Evolutionary conservation across 2,888 invertebrate genomes (phyloP).

Genomic region (Hemicrepidius hirtus): DNA sequence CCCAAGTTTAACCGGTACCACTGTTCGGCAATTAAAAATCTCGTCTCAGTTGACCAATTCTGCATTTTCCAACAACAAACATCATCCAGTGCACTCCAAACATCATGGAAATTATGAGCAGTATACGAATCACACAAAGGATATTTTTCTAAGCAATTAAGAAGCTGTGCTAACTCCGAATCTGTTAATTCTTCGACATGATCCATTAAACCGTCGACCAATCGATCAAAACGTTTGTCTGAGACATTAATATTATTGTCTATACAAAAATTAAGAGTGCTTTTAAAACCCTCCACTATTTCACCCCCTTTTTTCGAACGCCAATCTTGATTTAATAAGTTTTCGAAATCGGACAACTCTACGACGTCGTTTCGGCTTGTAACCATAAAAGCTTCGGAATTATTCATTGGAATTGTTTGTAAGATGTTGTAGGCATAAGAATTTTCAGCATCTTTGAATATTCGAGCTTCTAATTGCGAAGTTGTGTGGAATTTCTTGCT

Average conservation of each 20-base stretch:
- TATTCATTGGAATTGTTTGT: conserved; percentile 35
- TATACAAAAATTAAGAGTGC: conserved; percentile 61
- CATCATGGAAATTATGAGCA: conserved; percentile 77
- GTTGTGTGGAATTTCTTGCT: not conserved
- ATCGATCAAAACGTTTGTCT: conserved; percentile 66
- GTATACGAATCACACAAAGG: conserved; percentile 74
- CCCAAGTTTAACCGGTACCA: conserved; percentile 77
- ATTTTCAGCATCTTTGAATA: conserved; percentile 59
- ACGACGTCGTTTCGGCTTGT: conserved; percentile 22
- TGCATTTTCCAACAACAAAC: conserved; percentile 74
- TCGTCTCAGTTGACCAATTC: conserved; percentile 74
- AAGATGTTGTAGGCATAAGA: conserved; percentile 56
- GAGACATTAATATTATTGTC: conserved; percentile 63
- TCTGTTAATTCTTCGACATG: conserved; percentile 75
- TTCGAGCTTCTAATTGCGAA: not conserved
- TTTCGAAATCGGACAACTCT: conserved; percentile 56
- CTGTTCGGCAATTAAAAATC: conserved; percentile 77
- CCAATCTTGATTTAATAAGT: conserved; percentile 61
- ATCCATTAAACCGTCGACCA: conserved; percentile 71
- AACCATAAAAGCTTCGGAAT: not conserved
- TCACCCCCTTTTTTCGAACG: conserved; percentile 59
- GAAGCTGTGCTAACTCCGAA: conserved; percentile 74
- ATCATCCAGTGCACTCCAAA: conserved; percentile 82
- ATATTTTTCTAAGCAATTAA: conserved; percentile 74
- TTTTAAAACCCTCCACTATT: conserved; percentile 65